Conservation (phyloP, 2,113 vertebrate species). For the Syngnathoides biaculeatus region DNA sequence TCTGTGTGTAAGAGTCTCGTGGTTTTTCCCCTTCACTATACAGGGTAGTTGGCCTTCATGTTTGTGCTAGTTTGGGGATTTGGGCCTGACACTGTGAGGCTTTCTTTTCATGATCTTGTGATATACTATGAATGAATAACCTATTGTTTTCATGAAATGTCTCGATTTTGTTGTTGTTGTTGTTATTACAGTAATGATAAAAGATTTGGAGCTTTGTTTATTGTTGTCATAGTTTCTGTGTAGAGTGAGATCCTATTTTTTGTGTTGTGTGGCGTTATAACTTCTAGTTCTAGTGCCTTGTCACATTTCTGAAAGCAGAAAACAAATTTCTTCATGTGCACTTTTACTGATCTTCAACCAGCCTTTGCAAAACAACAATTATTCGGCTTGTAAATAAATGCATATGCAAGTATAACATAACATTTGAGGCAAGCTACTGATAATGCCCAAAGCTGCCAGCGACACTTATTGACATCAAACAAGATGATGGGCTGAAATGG, state of each 20-base stretch:
- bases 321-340: conserved; percentile 7
- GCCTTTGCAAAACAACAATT: neutral
- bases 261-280: neutral
- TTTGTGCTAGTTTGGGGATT: neutral
- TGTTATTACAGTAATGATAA: neutral
- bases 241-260: neutral
- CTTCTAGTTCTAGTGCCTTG: too few relatives aligned
- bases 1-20: conserved; percentile 51
- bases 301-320: neutral
- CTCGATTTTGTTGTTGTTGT: neutral
- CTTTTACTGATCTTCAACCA: conserved; percentile 15
- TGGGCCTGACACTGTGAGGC: too few relatives aligned
- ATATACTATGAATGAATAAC: neutral
- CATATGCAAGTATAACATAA: too few relatives aligned
- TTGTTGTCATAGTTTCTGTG: neutral
- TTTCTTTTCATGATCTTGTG: neutral
- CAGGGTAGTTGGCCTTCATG: conserved; percentile 14
- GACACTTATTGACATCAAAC: neutral
- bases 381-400: neutral
- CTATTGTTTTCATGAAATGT: neutral
- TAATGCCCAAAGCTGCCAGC: neutral
- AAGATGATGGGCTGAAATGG: neutral
- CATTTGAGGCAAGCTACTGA: neutral
- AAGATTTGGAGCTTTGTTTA: neutral
- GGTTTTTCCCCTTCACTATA: conserved; percentile 29